A percentile compares a stretch with the other conserved stretches of the same genome.
Conservation (phyloP, 2,888 invertebrate species). For the Amphipoea oculea region DNA sequence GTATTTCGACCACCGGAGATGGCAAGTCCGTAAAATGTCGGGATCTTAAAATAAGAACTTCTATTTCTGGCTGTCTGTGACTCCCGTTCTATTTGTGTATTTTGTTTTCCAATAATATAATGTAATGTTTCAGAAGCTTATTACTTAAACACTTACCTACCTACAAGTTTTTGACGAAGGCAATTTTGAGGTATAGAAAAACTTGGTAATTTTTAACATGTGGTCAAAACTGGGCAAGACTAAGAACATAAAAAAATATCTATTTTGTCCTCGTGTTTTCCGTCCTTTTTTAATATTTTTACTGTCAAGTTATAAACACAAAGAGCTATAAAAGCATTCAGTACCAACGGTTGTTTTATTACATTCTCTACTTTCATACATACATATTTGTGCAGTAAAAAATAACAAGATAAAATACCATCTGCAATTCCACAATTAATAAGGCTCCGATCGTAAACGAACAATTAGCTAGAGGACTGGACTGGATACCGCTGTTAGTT, state of each 20-base stretch:
- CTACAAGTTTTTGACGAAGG: background rate
- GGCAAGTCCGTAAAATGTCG: slow-evolving; percentile 45
- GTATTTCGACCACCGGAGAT: slow-evolving; percentile 58
- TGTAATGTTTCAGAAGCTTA: slow-evolving; percentile 10
- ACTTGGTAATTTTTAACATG: background rate
- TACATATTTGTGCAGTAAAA: slow-evolving; percentile 43
- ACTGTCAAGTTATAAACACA: slow-evolving; percentile 24
- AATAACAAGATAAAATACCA: slow-evolving; percentile 26
- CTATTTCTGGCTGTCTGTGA: slow-evolving; percentile 40
- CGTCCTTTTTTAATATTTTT: background rate
- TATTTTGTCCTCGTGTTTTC: background rate
- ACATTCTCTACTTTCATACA: slow-evolving; percentile 31
- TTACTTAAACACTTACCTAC: slow-evolving; percentile 8
- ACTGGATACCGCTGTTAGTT: slow-evolving; percentile 5
- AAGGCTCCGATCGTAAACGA: slow-evolving; percentile 35
- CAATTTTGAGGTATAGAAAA: background rate
- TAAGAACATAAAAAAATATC: background rate
- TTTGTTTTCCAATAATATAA: slow-evolving; percentile 40
- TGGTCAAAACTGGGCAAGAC: background rate
- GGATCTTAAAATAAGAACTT: slow-evolving; percentile 51
- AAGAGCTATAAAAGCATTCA: slow-evolving; percentile 43
- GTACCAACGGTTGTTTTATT: slow-evolving; percentile 45
- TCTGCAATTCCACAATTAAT: slow-evolving; percentile 42
- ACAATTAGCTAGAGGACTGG: slow-evolving; percentile 29
- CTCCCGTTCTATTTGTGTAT: slow-evolving; percentile 43